A percentile compares a stretch with the other conserved stretches of the same genome.
phyloP scores from a whole-genome alignment of 1,140 invertebrate species.

The Phthorimaea operculella region DNA sequence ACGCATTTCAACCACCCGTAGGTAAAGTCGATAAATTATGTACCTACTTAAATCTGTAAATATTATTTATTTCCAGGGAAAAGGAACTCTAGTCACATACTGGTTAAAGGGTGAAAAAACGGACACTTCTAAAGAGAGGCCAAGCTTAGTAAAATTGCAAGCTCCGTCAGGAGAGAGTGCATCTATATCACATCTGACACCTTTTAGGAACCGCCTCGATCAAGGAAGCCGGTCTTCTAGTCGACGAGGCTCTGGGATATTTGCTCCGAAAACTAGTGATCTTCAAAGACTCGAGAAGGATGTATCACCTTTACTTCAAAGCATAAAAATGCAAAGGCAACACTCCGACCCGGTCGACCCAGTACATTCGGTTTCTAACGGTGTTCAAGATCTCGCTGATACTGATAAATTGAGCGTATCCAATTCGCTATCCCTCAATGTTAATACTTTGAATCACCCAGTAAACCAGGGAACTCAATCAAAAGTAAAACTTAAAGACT shows the following conservation, averaged over 20 bases:
- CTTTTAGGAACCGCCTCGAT: constrained; percentile 54
- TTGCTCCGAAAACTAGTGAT: constrained; percentile 37
- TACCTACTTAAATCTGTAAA: too few relatives aligned
- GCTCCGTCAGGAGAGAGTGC: constrained; percentile 42
- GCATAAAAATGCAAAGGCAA: constrained; percentile 48
- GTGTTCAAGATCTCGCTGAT: constrained; percentile 41
- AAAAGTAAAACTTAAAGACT: constrained; percentile 55
- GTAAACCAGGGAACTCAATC: constrained; percentile 42
- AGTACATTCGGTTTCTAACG: constrained; percentile 38
- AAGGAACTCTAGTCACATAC: constrained; percentile 89
- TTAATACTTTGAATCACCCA: constrained; percentile 51
- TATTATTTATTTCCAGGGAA: constrained; percentile 86
- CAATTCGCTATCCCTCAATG: constrained; percentile 52
- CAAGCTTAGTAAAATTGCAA: constrained; percentile 28
- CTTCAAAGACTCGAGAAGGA: constrained; percentile 47
- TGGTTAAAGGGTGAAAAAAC: constrained; percentile 83
- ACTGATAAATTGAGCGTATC: constrained; percentile 46
- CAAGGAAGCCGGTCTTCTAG: constrained; percentile 52
- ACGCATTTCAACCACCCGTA: too few relatives aligned
- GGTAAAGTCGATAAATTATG: too few relatives aligned
- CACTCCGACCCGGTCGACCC: constrained; percentile 51
- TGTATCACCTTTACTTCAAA: constrained; percentile 47
- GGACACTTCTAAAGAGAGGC: constrained; percentile 45
- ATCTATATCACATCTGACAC: constrained; percentile 52
- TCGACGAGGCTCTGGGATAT: constrained; percentile 55